Evolutionary conservation across 2,113 vertebrate genomes (phyloP), one percentile per base, ranked within the genome.

Genomic region (Equus przewalskii): DNA sequence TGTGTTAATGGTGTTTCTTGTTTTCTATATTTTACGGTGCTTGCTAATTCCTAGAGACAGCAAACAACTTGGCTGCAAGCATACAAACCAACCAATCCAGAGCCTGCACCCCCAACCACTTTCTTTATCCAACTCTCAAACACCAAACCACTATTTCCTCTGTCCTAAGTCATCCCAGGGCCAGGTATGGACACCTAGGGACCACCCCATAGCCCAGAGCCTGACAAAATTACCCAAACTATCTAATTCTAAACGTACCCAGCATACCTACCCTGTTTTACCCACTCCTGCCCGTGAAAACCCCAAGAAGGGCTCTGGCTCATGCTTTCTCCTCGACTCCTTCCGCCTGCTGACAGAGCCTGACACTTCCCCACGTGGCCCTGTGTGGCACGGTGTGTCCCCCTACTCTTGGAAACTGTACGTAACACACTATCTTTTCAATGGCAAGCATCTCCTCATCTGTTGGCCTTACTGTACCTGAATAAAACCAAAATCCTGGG

Each of bases 401-500:
- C 72, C 9, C 44, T 67, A 41, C 14, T 73, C 89, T 56, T 70
- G 33, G 54, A 46, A 96, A 91, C 49, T 79, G 3, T 64, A 92
- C 86, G 49, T 58, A 93, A 96, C 49, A 51, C 51, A 73, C 24
- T 26, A 54, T 60, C 33, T 81, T 85, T 90, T 94, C n/a, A 91
- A 70, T 56, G 64, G 44, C n/a, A 84, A 93, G 5, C 6, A 24
- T 60, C n/a, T 92, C 60, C 15, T 80, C 58, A 46, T 41, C 28
- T 69, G 60, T 30, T 81, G 60, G 30, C 49, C 4, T 88, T 85
- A 88, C 1, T 21, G 36, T 78, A 82, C 21, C 30, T 56, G 13
- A 93, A 86, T 93, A 86, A 92, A 93, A 81, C 30, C 22, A 84
- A 93, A 97, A 72, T 58, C 65, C 60, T n/a, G 7, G 16, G 3